These are phyloP conservation scores for Panthera uncia DNA, from an alignment of 2,113 vertebrate species.

Conservation along the genomic window DNA sequence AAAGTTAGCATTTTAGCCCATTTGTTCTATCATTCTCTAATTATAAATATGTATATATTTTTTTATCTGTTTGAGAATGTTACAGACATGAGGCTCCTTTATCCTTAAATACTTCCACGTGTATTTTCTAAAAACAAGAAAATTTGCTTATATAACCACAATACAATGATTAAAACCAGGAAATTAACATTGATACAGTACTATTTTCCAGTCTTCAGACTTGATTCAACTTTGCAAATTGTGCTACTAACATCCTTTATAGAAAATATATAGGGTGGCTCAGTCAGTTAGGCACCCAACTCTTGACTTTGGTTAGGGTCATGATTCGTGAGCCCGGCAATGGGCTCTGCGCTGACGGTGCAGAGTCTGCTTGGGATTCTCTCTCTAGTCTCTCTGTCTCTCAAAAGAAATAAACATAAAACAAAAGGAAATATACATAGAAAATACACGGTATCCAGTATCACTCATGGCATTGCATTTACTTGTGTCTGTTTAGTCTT, in stretches of 20 bases:
- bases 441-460: neutral
- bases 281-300: no score
- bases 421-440: no score
- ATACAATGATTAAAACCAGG: neutral
- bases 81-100: neutral
- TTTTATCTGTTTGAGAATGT: constrained; percentile 13
- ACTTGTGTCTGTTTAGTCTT: neutral
- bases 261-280: neutral
- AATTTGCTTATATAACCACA: neutral
- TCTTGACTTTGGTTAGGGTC: no score
- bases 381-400: no score
- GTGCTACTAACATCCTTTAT: neutral
- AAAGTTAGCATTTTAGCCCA: constrained; percentile 17
- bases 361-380: no score
- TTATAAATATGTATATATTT: constrained; percentile 11
- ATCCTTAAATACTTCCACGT: constrained; percentile 1
- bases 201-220: neutral
- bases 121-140: constrained; percentile 18
- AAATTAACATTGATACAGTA: neutral
- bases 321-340: no score
- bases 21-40: constrained; percentile 17
- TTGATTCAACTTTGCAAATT: constrained; percentile 21
- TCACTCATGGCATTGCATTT: neutral
- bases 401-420: no score
- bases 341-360: no score